Percentiles rank a stretch among this genome's conserved stretches.
These are phyloP conservation scores for Melipona bicolor DNA, from an alignment of 2,888 invertebrate species.

Conservation along the genomic window DNA sequence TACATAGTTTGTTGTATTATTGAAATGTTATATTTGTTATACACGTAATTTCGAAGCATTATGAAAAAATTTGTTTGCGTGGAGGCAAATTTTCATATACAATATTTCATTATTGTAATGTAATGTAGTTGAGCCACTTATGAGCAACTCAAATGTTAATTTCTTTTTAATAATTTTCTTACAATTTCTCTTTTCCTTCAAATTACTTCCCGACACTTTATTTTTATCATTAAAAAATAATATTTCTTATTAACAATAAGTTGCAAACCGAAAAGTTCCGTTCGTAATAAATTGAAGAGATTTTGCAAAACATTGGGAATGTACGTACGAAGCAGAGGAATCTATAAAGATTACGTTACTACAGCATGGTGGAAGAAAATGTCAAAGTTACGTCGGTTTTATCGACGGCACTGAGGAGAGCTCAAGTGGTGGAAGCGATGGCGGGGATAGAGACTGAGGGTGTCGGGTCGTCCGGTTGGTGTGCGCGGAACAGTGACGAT, in stretches of 20 bases:
- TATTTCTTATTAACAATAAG: not conserved
- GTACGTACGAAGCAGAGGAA: not conserved
- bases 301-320: not conserved
- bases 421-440: slow-evolving; percentile 40
- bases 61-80: not conserved
- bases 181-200: too few relatives aligned
- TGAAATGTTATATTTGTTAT: not conserved
- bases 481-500: slow-evolving; percentile 62
- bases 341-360: not conserved
- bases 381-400: slow-evolving; percentile 23
- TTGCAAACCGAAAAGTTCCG: not conserved
- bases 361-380: not conserved
- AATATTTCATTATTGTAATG: not conserved
- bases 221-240: not conserved
- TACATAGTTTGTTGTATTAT: not conserved
- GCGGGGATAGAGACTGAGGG: slow-evolving; percentile 44
- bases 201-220: too few relatives aligned
- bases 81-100: not conserved
- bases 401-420: slow-evolving; percentile 55
- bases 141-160: not conserved
- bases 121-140: not conserved
- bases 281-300: not conserved
- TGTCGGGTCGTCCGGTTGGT: slow-evolving; percentile 62
- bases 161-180: too few relatives aligned
- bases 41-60: not conserved